Evolutionary conservation across 2,113 vertebrate species (phyloP), one percentile per base, ranked within the genome.

Genomic region (Tachuris rubrigastra): DNA sequence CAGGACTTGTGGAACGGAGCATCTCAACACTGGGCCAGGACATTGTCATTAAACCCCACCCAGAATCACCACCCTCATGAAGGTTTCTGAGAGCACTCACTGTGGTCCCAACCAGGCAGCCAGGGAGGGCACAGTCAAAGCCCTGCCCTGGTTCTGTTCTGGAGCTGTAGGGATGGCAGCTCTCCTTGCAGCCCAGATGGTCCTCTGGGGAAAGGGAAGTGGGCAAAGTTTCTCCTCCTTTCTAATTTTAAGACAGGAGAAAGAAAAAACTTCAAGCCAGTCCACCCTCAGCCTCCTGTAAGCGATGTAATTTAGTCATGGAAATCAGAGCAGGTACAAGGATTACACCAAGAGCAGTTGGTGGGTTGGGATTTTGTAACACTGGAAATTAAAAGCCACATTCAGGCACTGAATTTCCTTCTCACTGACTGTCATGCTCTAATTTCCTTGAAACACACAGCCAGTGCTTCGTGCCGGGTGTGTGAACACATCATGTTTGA

Each of bases 401-500:
- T 12, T 37, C 24, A 75, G 83, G 63, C 68, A 59, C 44, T 18
- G 1, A 35, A 25, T 71, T 77, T 83, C 50, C 60, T 68, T 47
- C 83, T 84, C 21, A 18, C 7, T 69, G 72, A 50, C 72, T 58
- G 75, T 49, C 35, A 27, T 0, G 30, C 88, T 85, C 87, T 67
- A 5, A 84, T 90, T 95, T 81, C 55, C 68, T 30, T 39, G 55
- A 50, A 77, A 39, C 6, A 58, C 17, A 7, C 5, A 42, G 85
- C 41, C 62, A 6, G 58, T 3, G 75, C 63, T 58, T 1, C 75
- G 25, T 21, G 66, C 59, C 19, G 44, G 52, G 42, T 9, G 28
- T 2, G 13, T 8, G 46, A 53, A 24, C 10, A 28, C 44, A 2
- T 9, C 3, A 1, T 0, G 2, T 2, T 17, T 11, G n/a, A 55